Evolutionary conservation across 2,888 invertebrate genomes (phyloP).

Genomic region (Sinodicranocentrus sp.): DNA sequence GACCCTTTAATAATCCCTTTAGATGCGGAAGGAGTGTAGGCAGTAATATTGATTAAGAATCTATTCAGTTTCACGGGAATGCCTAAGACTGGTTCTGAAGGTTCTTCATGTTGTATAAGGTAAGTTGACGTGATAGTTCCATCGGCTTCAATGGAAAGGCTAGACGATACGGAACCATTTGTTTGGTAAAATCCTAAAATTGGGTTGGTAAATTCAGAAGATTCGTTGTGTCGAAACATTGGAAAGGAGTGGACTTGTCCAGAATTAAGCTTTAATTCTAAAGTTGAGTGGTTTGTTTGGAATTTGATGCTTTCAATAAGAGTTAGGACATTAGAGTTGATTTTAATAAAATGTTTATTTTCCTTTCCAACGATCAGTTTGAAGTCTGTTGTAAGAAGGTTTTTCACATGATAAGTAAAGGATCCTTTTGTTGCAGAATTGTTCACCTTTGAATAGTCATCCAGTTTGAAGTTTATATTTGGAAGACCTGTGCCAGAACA

Average conservation of each 20-base stretch:
- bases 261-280: too few species aligned
- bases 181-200: not conserved
- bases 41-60: conserved; percentile 19
- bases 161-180: not conserved
- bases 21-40: not conserved
- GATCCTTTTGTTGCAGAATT: not conserved
- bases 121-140: not conserved
- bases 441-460: not conserved
- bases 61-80: conserved; percentile 15
- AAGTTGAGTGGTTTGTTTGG: too few species aligned
- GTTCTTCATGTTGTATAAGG: not conserved
- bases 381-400: not conserved
- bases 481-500: not conserved
- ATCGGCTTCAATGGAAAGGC: not conserved
- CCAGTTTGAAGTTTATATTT: not conserved
- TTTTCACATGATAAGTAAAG: conserved; percentile 13
- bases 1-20: too few species aligned
- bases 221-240: not conserved
- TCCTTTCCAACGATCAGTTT: not conserved
- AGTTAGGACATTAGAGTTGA: not conserved
- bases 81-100: not conserved
- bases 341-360: not conserved
- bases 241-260: not conserved
- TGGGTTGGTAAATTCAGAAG: not conserved
- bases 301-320: too few species aligned